phyloP scores from a whole-genome alignment of 2,113 vertebrate species.

The Desmodus rotundus region DNA sequence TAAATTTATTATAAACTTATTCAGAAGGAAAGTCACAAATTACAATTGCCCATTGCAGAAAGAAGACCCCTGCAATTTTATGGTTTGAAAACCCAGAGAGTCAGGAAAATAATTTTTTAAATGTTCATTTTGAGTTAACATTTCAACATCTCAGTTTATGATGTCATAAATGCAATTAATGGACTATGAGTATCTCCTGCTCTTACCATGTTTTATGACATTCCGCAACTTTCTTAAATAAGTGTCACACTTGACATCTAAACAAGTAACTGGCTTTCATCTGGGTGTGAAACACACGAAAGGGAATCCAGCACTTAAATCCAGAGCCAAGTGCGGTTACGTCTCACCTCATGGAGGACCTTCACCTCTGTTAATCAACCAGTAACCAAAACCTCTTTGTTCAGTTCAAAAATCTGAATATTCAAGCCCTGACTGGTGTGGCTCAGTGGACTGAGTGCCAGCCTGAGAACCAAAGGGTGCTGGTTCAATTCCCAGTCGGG shows the following conservation, averaged over 20 bases:
- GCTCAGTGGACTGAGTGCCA: too few relatives aligned
- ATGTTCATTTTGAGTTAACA: constrained; percentile 25
- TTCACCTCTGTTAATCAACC: background rate
- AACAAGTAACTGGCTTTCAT: background rate
- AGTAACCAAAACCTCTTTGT: background rate
- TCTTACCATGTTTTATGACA: background rate
- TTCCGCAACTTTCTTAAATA: background rate
- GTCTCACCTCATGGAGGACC: background rate
- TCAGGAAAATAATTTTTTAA: constrained; percentile 26
- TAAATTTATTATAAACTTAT: background rate
- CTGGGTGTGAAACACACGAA: background rate
- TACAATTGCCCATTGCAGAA: background rate
- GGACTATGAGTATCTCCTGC: background rate
- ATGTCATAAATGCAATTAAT: constrained; percentile 23
- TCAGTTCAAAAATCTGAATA: background rate
- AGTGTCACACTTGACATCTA: background rate
- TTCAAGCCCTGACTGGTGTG: background rate
- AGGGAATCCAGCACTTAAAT: background rate
- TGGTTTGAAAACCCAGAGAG: constrained; percentile 18
- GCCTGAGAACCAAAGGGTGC: too few relatives aligned
- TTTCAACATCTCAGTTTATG: constrained; percentile 8
- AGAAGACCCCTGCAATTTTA: background rate
- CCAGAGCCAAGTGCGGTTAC: background rate
- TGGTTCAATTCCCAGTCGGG: too few relatives aligned
- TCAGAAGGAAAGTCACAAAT: constrained; percentile 4